Conservation (phyloP, 23 tunicate species). For the Phallusia fumigata region DNA sequence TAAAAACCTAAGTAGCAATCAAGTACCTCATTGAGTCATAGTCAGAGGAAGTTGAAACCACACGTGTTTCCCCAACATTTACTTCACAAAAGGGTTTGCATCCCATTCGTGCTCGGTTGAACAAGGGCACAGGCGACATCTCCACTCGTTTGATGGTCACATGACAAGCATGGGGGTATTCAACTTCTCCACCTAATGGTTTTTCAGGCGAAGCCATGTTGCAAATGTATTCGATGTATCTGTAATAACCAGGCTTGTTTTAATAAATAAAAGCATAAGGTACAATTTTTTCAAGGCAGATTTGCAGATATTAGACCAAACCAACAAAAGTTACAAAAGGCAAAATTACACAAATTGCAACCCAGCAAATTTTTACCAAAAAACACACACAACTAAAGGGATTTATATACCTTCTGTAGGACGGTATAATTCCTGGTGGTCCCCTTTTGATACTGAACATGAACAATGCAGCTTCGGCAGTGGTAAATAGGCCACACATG, state of each 20-base stretch:
- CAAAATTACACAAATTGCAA: no score
- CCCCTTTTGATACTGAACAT: slow-evolving; percentile 77
- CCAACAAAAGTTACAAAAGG: no score
- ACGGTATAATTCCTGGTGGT: slow-evolving; percentile 62
- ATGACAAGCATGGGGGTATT: slow-evolving; percentile 42
- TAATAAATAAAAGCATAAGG: no score
- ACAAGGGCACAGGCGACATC: slow-evolving; percentile 81
- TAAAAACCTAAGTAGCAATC: neutral
- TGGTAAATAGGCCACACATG: slow-evolving; percentile 64
- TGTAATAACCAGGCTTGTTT: slow-evolving; percentile 5
- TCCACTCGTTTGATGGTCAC: slow-evolving; percentile 54
- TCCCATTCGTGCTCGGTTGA: slow-evolving; percentile 74
- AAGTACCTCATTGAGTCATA: slow-evolving; percentile 74
- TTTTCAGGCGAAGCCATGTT: slow-evolving; percentile 51
- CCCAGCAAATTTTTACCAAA: no score
- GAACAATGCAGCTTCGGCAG: slow-evolving; percentile 75
- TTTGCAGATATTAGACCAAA: no score
- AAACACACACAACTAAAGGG: no score
- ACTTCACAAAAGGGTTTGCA: slow-evolving; percentile 91
- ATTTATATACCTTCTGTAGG: slow-evolving; percentile 60
- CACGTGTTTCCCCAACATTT: slow-evolving; percentile 50
- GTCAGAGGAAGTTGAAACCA: slow-evolving; percentile 67
- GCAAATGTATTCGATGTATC: slow-evolving; percentile 87
- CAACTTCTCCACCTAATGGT: neutral
- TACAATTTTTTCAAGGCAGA: no score